Percentiles rank a stretch among this genome's conserved stretches.
Evolutionary conservation across 2,797 vertebrate species (phyloP).

Genomic region (Buphagus erythrorhynchus): DNA sequence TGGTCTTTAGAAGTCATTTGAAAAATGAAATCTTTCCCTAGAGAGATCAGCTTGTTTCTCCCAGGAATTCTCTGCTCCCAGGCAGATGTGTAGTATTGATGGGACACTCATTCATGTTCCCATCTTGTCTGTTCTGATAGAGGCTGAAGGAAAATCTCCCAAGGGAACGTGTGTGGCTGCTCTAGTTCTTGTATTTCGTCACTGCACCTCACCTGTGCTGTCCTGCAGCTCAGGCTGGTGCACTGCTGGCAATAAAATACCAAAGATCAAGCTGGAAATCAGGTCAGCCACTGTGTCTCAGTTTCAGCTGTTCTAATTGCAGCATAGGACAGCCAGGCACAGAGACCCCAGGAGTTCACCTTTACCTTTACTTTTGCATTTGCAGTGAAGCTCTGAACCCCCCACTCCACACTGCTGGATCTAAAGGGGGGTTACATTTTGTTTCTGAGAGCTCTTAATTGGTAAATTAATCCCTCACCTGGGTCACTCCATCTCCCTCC

Average conservation of each 20-base stretch:
- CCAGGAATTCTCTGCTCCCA: background rate
- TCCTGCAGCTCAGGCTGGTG: background rate
- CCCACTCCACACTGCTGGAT: rapidly evolving
- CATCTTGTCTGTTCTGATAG: background rate
- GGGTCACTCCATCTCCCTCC: background rate
- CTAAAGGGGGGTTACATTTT: background rate
- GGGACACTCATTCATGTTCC: background rate
- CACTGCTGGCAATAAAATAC: background rate
- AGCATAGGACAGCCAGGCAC: background rate
- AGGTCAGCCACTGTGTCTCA: background rate
- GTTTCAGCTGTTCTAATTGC: background rate
- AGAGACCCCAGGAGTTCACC: background rate
- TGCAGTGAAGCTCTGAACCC: background rate
- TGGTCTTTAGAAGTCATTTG: background rate
- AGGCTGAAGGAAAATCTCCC: background rate
- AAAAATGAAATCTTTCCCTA: background rate
- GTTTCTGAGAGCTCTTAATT: background rate
- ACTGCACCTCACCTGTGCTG: background rate
- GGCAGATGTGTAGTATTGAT: background rate
- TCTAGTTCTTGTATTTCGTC: background rate
- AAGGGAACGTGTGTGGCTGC: background rate
- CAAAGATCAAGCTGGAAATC: background rate
- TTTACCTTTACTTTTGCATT: no score
- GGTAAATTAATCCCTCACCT: background rate
- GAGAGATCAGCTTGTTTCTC: slow-evolving; percentile 1